Evolutionary conservation across 2,797 vertebrate genomes (phyloP).

Genomic region (Mormyrops attenuatus): DNA sequence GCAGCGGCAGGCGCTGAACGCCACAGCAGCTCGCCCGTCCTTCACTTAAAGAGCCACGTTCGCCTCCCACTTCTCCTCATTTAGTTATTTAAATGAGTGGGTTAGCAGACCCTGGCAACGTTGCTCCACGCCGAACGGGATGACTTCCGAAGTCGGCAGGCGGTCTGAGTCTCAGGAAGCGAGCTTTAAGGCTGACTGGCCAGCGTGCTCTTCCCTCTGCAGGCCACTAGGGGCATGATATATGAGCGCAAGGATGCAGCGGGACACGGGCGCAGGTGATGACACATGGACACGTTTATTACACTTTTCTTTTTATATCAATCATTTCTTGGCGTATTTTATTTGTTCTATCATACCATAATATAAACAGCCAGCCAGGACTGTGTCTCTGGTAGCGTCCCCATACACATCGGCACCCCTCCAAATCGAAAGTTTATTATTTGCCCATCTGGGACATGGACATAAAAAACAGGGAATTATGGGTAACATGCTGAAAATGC

Average conservation of each 20-base stretch:
- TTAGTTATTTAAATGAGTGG: not conserved
- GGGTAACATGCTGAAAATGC: not conserved
- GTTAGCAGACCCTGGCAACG: not conserved
- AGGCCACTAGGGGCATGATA: not conserved
- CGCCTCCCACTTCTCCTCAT: not conserved
- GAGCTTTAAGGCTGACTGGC: not conserved
- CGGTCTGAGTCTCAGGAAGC: not conserved
- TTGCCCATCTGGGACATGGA: not conserved
- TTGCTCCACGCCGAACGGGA: not conserved
- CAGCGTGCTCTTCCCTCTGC: not conserved
- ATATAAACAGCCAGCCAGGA: not conserved
- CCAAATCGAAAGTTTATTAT: not conserved
- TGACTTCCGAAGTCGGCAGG: not conserved
- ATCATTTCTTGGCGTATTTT: not conserved
- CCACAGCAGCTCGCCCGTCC: not conserved
- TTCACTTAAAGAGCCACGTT: not conserved
- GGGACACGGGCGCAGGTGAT: not conserved
- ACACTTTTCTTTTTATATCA: not conserved
- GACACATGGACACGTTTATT: not conserved
- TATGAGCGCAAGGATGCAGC: not conserved
- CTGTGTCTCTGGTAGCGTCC: not conserved
- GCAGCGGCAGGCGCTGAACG: not conserved
- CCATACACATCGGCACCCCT: not conserved
- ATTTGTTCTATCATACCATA: not conserved
- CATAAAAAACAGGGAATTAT: not conserved